These are phyloP conservation scores for Dryobates pubescens DNA, from an alignment of 2,797 vertebrate species.

Conservation along the genomic window DNA sequence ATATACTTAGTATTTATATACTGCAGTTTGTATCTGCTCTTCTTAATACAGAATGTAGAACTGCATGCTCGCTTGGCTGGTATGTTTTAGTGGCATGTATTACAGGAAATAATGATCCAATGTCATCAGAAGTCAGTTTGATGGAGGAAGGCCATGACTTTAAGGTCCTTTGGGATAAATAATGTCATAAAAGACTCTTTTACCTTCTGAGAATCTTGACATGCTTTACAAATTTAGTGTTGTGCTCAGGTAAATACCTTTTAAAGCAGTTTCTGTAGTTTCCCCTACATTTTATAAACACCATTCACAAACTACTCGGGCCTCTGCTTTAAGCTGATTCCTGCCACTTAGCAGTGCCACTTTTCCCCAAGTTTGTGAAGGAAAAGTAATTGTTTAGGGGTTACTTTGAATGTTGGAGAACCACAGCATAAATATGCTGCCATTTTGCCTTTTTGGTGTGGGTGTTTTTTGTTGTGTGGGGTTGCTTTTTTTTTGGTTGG, in stretches of 20 bases:
- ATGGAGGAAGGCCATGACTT: neutral
- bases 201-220: neutral
- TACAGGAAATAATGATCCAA: constrained; percentile 24
- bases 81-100: neutral
- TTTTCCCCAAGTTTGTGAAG: neutral
- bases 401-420: neutral
- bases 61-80: neutral
- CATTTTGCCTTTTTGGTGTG: neutral
- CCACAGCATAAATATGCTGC: neutral
- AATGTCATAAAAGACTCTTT: neutral
- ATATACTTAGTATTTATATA: constrained; percentile 1
- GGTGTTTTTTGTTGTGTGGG: no score
- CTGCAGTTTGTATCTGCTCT: neutral
- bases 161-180: neutral
- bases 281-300: neutral
- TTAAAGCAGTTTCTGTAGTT: neutral
- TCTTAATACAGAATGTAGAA: neutral
- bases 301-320: neutral
- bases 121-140: neutral
- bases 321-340: neutral
- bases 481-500: no score
- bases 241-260: neutral
- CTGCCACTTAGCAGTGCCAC: neutral
- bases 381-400: neutral
- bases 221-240: neutral